Conservation (phyloP, 2,797 vertebrate genomes). For the Nasua narica region DNA sequence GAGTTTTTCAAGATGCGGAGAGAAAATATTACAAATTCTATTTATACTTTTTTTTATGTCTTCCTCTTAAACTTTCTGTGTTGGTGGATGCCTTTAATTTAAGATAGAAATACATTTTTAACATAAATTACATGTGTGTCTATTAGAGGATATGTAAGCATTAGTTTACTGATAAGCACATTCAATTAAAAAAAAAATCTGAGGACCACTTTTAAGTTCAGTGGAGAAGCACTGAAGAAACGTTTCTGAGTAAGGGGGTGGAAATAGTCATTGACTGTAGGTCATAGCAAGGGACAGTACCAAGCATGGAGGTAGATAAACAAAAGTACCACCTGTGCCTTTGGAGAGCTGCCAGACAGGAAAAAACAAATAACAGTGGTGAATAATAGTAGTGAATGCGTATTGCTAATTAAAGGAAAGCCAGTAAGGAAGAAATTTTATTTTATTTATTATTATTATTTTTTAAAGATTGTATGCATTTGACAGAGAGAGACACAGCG, state of each 20-base stretch:
- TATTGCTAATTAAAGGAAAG: neutral
- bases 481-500: no score
- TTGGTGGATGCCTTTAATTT: constrained; percentile 23
- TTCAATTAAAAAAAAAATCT: neutral
- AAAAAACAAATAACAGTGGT: neutral
- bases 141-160: neutral
- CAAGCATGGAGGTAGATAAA: neutral
- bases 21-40: neutral
- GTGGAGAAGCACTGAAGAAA: neutral
- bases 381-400: neutral
- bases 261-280: neutral
- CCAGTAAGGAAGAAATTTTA: neutral
- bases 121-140: neutral
- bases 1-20: neutral
- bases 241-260: neutral
- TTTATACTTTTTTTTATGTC: neutral
- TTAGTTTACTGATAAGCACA: neutral
- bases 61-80: neutral
- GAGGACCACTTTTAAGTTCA: neutral
- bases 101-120: neutral
- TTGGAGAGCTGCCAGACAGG: neutral
- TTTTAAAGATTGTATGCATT: no score
- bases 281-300: neutral
- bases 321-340: neutral
- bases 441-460: neutral